Evolutionary conservation across 2,113 vertebrate species (phyloP).

Genomic region (cattle (Bos taurus)): DNA sequence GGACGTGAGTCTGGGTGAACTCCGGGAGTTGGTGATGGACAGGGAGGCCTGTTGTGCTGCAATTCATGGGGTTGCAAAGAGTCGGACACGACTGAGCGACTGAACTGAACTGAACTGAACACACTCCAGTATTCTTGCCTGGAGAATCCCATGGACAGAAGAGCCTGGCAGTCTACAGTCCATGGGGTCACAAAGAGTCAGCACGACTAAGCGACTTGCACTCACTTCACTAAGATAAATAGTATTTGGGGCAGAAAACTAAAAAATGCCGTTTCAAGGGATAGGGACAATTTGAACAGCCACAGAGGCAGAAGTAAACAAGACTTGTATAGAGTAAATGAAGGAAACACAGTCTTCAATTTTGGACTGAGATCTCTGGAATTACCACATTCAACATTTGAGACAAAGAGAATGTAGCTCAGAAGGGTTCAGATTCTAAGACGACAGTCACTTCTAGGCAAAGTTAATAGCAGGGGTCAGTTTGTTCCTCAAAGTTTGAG

Average conservation of each 20-base stretch:
- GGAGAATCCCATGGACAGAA: background rate
- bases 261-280: background rate
- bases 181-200: background rate
- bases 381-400: background rate
- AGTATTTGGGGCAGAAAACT: background rate
- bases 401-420: background rate
- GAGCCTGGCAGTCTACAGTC: background rate
- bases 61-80: too few relatives aligned
- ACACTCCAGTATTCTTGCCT: background rate
- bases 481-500: background rate
- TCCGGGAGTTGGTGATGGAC: too few relatives aligned
- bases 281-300: background rate
- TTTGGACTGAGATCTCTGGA: background rate
- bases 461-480: background rate
- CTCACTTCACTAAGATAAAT: background rate
- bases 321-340: background rate
- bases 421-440: background rate
- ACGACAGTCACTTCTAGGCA: background rate
- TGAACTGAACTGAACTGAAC: background rate
- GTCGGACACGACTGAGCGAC: too few relatives aligned
- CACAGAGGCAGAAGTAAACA: background rate
- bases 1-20: too few relatives aligned
- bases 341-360: background rate
- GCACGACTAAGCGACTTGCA: background rate
- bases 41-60: too few relatives aligned